Conservation (phyloP, 2,888 invertebrate species). For the Stomorhina lunata region DNA sequence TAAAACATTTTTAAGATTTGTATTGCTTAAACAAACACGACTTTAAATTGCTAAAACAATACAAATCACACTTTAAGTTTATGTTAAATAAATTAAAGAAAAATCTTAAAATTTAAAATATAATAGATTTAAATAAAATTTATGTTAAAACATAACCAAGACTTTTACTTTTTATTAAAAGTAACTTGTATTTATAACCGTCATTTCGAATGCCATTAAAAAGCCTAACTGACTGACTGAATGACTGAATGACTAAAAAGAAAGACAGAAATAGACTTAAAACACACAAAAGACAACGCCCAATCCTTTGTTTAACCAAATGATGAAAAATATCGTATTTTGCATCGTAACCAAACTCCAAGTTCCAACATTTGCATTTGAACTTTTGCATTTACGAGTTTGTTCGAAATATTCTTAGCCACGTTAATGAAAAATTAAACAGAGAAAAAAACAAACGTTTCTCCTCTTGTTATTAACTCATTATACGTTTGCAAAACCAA, state of each 20-base stretch:
- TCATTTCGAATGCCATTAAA: constrained; percentile 3
- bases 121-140: background rate
- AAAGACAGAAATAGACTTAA: background rate
- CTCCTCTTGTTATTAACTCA: constrained; percentile 6
- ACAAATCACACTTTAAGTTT: background rate
- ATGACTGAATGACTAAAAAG: background rate
- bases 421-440: constrained; percentile 35
- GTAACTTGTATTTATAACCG: constrained; percentile 2
- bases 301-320: constrained; percentile 59
- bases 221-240: background rate
- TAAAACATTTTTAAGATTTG: no score
- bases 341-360: background rate
- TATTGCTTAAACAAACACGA: no score
- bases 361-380: constrained; percentile 14
- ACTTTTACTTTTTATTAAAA: constrained; percentile 49
- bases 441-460: constrained; percentile 1
- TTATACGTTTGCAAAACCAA: constrained; percentile 46
- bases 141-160: background rate
- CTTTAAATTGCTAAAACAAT: background rate
- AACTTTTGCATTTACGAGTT: constrained; percentile 29
- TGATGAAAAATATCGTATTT: constrained; percentile 14
- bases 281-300: constrained; percentile 53
- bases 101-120: background rate
- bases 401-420: constrained; percentile 38
- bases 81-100: background rate